Base-by-base conservation (phyloP, 2,888 invertebrate species). In the Enchytraeus crypticus region DNA sequence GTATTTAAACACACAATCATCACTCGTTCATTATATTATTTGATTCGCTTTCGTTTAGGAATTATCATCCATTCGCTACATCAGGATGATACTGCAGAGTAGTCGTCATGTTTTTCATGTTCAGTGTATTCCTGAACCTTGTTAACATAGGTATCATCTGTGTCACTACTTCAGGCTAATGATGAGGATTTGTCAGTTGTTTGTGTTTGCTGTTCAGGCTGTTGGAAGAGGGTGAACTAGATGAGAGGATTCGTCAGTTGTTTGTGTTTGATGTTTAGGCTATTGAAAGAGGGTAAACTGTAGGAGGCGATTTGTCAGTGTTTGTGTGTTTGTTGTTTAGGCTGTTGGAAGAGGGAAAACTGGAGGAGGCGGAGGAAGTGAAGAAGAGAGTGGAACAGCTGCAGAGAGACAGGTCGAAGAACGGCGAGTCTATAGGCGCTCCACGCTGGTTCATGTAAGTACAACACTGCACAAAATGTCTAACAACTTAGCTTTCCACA, bases 271-370 rank as follows among this genome's bases (percentile, higher is more conserved):
- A 18, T 8, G 26, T 49, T 49, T 63, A 81, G 83, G 64, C 84
- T 88, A 1, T 74, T 89, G 33, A 89, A 89, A 73, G 85, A 87
- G 69, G 89, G 89, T 0, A 85, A 87, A 75, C 82, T 89, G 60
- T 82, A 83, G 3, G 83, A 83, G 0, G 89, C 89, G 0, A 38
- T 21, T 49, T 49, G 8, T 21, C 21, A 11, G 4, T 21, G 30
- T 53, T 21, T 27, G 30, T 11, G 30, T 11, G 30, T 56, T 57
- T 26, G 57, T 38, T 23, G 11, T 21, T 23, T 63, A 81, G 83
- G 64, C 84, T 88, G 2, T 74, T 89, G 33, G 89, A 89, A 73
- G 85, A 87, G 69, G 89, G 89, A 0, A 85, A 87, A 75, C 82
- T 89, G 60, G 82, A 83, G 3, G 83, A 83, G 0, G 89, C 89